These are phyloP conservation scores for Peromyscus leucopus DNA, from an alignment of 2,113 vertebrate species.

Conservation along the genomic window DNA sequence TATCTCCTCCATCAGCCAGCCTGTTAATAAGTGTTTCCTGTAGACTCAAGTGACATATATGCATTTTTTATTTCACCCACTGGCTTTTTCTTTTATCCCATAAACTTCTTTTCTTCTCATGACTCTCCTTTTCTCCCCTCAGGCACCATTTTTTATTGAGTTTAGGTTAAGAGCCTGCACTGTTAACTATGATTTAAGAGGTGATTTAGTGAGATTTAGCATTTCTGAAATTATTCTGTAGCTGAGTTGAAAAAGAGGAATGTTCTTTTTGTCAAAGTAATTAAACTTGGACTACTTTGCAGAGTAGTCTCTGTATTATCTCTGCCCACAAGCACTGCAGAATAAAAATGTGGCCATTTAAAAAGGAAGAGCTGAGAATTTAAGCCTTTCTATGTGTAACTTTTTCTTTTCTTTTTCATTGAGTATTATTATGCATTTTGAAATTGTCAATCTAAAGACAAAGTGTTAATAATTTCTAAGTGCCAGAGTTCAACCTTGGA, in stretches of 20 bases:
- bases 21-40: not conserved
- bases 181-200: conserved; percentile 62
- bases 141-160: conserved; percentile 39
- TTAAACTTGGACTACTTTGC: conserved; percentile 57
- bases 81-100: not conserved
- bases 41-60: not conserved
- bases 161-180: conserved; percentile 39
- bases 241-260: conserved; percentile 47
- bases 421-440: conserved; percentile 29
- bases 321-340: not conserved
- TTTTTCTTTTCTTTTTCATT: not conserved
- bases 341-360: conserved; percentile 46
- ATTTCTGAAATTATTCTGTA: conserved; percentile 65
- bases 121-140: not conserved
- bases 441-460: not conserved
- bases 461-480: conserved; percentile 13
- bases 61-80: conserved; percentile 24
- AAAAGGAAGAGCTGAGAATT: conserved; percentile 56
- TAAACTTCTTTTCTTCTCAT: conserved; percentile 3
- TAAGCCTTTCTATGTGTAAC: conserved; percentile 53
- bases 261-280: conserved; percentile 60
- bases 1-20: not conserved
- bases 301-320: conserved; percentile 48
- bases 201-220: conserved; percentile 61
- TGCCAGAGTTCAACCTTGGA: not conserved